phyloP scores from a whole-genome alignment of 2,113 vertebrate genomes.

The Daubentonia madagascariensis region DNA sequence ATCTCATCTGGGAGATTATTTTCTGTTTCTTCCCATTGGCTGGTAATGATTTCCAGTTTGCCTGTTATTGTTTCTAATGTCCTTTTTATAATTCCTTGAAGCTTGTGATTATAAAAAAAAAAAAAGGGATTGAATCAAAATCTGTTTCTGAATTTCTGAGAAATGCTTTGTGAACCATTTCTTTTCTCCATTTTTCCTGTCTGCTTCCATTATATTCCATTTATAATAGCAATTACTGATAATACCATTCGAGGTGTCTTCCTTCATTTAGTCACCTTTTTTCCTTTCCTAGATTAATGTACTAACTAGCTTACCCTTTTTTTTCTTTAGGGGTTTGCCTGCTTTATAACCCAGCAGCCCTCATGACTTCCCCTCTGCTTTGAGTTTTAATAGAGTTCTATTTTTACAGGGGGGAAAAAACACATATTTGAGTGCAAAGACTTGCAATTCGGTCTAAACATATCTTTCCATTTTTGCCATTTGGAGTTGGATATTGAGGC shows the following conservation, averaged over 20 bases:
- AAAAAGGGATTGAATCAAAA: neutral
- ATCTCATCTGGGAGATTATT: neutral
- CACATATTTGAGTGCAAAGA: conserved; percentile 2
- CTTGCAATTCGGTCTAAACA: neutral
- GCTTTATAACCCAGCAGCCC: conserved; percentile 36
- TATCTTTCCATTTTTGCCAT: neutral
- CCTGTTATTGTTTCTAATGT: neutral
- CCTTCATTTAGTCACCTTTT: conserved; percentile 40
- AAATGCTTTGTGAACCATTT: conserved; percentile 32
- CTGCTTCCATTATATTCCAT: conserved; percentile 46
- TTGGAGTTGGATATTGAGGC: neutral
- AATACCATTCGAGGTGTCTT: neutral
- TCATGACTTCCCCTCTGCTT: neutral
- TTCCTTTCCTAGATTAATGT: conserved; percentile 36
- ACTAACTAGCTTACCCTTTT: conserved; percentile 29
- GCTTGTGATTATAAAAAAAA: conserved; percentile 9
- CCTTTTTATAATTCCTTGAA: conserved; percentile 53
- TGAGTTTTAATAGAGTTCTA: conserved; percentile 51
- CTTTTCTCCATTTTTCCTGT: conserved; percentile 34
- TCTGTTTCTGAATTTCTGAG: conserved; percentile 53
- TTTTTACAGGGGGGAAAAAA: neutral
- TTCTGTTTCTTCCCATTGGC: neutral
- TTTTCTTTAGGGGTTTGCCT: conserved; percentile 42
- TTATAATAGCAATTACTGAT: conserved; percentile 62
- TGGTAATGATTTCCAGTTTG: conserved; percentile 22